Base-by-base conservation (phyloP, 2,888 invertebrate species). In the Stomorhina lunata region DNA sequence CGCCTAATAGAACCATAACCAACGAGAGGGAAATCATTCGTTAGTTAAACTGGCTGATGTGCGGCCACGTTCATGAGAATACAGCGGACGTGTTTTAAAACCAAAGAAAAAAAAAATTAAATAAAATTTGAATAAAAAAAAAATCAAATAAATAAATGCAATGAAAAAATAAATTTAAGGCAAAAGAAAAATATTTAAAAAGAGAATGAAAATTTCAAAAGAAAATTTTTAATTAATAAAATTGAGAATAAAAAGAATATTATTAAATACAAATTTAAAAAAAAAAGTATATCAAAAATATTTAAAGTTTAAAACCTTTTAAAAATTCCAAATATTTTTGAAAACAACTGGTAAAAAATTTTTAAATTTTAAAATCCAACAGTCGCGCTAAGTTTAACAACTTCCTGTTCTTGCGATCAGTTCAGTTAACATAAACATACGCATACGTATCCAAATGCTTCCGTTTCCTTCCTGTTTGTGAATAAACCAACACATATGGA, bases 11-110 rank as follows among this genome's bases (percentile, higher is more conserved):
- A 71, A 82, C 53, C 61, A 72, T 55, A 79, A 79, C 71, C 55
- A 82, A 72, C 82, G 79, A 82, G 79, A 82, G 82, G 71, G 79
- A 79, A 82, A 66, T 79, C 82, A 82, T 82, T 82, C 82, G 82
- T 76, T 82, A 82, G 79, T 82, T 61, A 77, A 76, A 76, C 82
- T 76, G 82, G 79, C 82, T 79, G 82, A 75, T 79, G 82, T 82
- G 66, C 66, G 75, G 82, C 75, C 82, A 78, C 82, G 75, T 82
- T 76, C 40, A 76, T 40, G n/a, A 68, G 29, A 32, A 71, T 73
- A 66, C 17, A 79, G 53, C 82, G 82, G 82, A 82, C 71, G 82
- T 71, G 82, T 76, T 79, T 55, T 4, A 15, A 63, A 80, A 27
- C 34, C 48, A 80, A 68, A 61, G 9, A 37, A 10, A 55, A 63